Evolutionary conservation across 2,888 invertebrate genomes (phyloP).

Genomic region (Vanessa cardui): DNA sequence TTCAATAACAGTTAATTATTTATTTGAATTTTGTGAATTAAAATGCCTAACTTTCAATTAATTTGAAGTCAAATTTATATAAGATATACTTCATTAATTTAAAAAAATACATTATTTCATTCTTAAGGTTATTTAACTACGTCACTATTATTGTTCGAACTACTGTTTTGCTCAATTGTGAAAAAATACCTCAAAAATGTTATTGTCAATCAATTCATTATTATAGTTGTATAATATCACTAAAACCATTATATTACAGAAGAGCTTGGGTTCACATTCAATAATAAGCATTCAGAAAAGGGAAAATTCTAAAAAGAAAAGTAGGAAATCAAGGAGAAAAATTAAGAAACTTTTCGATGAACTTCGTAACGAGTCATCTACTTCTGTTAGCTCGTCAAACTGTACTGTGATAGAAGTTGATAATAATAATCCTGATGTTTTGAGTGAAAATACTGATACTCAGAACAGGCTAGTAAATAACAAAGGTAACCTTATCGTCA

Average conservation of each 20-base stretch:
- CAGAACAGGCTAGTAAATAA: conserved; percentile 22
- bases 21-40: no score
- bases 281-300: conserved; percentile 40
- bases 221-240: neutral
- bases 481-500: conserved; percentile 44
- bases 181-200: no score
- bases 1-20: neutral
- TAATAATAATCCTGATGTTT: conserved; percentile 25
- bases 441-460: conserved; percentile 26
- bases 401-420: conserved; percentile 48
- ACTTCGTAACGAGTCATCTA: conserved; percentile 43
- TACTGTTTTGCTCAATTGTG: no score
- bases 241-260: conserved; percentile 22
- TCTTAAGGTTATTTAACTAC: no score
- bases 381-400: conserved; percentile 30
- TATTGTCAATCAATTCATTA: neutral
- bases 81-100: no score
- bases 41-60: no score
- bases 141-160: no score
- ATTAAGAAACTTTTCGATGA: conserved; percentile 50
- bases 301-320: conserved; percentile 44
- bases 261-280: conserved; percentile 11
- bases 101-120: no score
- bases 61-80: no score
- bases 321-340: conserved; percentile 43